Evolutionary conservation across 2,113 vertebrate species (phyloP).

Genomic region (Tragelaphus buxtoni): DNA sequence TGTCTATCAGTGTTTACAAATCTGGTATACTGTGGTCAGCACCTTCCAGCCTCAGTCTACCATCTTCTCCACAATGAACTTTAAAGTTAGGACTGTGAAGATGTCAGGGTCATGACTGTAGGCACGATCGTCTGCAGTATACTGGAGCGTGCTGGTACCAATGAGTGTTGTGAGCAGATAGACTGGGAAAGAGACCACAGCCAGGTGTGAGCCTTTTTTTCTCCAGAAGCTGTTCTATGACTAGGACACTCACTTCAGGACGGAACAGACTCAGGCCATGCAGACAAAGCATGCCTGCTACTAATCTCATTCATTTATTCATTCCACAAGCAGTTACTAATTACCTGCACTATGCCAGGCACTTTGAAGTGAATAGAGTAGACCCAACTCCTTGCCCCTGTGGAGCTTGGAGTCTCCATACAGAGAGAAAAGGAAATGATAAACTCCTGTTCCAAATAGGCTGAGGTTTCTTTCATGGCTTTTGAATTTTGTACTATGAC

Average conservation of each 20-base stretch:
- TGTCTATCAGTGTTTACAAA: rapidly evolving
- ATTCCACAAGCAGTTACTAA: no score
- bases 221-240: not conserved
- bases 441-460: not conserved
- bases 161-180: not conserved
- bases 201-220: not conserved
- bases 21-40: not conserved
- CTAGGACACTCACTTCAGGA: not conserved
- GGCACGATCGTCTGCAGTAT: not conserved
- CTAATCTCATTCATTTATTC: not conserved
- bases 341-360: not conserved
- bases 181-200: not conserved
- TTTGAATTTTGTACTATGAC: not conserved
- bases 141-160: rapidly evolving
- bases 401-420: not conserved
- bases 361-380: not conserved
- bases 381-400: not conserved
- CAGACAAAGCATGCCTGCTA: not conserved
- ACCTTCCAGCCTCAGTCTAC: not conserved
- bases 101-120: not conserved
- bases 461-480: not conserved
- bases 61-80: not conserved
- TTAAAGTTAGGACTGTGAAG: not conserved
- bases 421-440: not conserved
- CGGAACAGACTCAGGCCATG: not conserved